phyloP scores from a whole-genome alignment of 2,113 vertebrate species.

The Sphyrna mokarran region DNA sequence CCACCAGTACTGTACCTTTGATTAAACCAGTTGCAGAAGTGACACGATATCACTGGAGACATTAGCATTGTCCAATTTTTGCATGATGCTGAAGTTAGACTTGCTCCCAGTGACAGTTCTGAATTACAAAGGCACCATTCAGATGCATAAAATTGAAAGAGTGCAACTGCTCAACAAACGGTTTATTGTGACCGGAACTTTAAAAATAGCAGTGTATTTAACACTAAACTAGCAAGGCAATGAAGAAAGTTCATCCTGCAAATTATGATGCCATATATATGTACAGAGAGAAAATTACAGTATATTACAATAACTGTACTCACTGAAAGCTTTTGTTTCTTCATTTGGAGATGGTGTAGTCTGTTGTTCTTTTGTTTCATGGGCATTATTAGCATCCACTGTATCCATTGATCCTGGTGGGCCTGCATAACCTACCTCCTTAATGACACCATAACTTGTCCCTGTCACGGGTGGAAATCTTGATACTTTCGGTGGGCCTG shows the following conservation, averaged over 20 bases:
- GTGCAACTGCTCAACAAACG: neutral
- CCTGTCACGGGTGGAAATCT: neutral
- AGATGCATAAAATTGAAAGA: neutral
- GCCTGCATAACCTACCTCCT: conserved; percentile 30
- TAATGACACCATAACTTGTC: neutral
- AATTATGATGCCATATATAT: neutral
- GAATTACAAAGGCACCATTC: neutral
- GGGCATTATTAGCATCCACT: neutral
- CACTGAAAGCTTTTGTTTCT: neutral
- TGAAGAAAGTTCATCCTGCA: neutral
- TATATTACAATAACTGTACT: neutral
- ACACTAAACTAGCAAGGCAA: neutral
- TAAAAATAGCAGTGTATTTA: neutral
- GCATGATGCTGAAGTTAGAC: neutral
- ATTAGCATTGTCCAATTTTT: neutral
- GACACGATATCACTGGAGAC: neutral
- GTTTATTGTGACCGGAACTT: neutral
- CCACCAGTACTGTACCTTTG: neutral
- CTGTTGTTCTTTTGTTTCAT: neutral
- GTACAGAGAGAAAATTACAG: neutral
- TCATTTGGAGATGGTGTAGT: neutral
- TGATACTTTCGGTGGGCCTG: neutral
- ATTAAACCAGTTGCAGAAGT: neutral
- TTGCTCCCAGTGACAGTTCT: neutral
- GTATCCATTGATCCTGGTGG: conserved; percentile 11